Evolutionary conservation across 2,797 vertebrate genomes (phyloP).

Genomic region (Ciconia nigra): DNA sequence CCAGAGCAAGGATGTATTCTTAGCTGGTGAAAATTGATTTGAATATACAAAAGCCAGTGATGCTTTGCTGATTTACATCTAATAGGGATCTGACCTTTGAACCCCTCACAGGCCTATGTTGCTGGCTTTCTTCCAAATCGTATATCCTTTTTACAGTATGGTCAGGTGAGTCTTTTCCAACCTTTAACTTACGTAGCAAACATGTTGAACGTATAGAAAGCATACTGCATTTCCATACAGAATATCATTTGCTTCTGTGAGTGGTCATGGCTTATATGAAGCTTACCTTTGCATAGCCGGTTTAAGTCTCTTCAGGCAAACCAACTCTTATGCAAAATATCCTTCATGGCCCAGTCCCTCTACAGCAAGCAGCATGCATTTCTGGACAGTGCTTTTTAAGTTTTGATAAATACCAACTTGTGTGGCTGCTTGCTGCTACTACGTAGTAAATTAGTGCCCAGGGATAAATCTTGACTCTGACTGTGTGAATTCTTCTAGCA

Average conservation of each 20-base stretch:
- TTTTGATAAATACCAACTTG: background rate
- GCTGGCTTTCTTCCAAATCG: background rate
- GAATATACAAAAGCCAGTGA: background rate
- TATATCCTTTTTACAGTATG: background rate
- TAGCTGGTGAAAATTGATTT: slow-evolving; percentile 2
- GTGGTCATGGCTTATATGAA: background rate
- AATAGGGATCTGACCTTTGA: background rate
- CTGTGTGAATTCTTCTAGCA: background rate
- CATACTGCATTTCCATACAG: background rate
- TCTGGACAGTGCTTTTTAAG: background rate
- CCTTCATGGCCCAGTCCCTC: background rate
- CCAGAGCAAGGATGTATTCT: background rate
- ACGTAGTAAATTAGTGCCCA: background rate
- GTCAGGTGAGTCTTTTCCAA: background rate
- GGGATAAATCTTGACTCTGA: background rate
- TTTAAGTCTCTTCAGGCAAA: background rate
- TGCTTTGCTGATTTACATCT: background rate
- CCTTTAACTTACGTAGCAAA: background rate
- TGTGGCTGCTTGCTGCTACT: background rate
- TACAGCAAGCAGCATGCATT: background rate
- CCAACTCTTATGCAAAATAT: background rate
- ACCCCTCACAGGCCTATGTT: background rate
- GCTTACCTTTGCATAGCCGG: background rate
- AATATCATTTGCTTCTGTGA: background rate
- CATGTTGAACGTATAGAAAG: background rate